Percentiles rank a stretch among this genome's conserved stretches.
Conservation (phyloP, 2,113 vertebrate genomes). For the Bujurquina vittata region DNA sequence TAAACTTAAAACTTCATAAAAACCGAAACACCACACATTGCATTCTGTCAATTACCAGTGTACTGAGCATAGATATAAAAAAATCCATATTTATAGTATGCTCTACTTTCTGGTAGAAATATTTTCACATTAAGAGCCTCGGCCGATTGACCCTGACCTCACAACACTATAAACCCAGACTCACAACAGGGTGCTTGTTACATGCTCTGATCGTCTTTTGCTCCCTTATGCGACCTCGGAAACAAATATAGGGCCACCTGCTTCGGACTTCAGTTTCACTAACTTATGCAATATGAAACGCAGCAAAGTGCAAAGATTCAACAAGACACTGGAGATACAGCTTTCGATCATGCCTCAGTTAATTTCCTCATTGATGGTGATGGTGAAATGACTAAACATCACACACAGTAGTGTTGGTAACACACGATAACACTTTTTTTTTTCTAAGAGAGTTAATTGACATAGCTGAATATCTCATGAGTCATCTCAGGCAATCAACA, state of each 20-base stretch:
- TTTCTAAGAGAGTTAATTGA: conserved; percentile 50
- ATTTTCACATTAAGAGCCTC: conserved; percentile 54
- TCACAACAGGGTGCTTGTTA: conserved; percentile 53
- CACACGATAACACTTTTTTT: conserved; percentile 51
- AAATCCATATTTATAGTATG: conserved; percentile 43
- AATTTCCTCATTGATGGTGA: conserved; percentile 54
- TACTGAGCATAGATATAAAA: conserved; percentile 45
- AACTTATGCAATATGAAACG: conserved; percentile 25
- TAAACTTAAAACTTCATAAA: conserved; percentile 45
- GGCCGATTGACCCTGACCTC: conserved; percentile 39
- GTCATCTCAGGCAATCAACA: conserved; percentile 51
- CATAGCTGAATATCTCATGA: conserved; percentile 49
- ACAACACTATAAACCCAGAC: conserved; percentile 44
- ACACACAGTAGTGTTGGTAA: conserved; percentile 65
- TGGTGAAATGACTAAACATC: conserved; percentile 63
- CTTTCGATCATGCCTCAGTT: conserved; percentile 59
- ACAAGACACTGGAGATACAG: conserved; percentile 60
- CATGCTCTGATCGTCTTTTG: conserved; percentile 52
- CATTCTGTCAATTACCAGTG: conserved; percentile 43
- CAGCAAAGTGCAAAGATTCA: conserved; percentile 66
- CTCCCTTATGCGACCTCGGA: conserved; percentile 25
- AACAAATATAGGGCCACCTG: conserved; percentile 29
- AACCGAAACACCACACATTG: conserved; percentile 56
- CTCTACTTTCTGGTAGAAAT: conserved; percentile 41
- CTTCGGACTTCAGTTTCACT: conserved; percentile 23